These are phyloP conservation scores for Epinotia bilunana DNA, from an alignment of 2,888 invertebrate species.

Conservation along the genomic window DNA sequence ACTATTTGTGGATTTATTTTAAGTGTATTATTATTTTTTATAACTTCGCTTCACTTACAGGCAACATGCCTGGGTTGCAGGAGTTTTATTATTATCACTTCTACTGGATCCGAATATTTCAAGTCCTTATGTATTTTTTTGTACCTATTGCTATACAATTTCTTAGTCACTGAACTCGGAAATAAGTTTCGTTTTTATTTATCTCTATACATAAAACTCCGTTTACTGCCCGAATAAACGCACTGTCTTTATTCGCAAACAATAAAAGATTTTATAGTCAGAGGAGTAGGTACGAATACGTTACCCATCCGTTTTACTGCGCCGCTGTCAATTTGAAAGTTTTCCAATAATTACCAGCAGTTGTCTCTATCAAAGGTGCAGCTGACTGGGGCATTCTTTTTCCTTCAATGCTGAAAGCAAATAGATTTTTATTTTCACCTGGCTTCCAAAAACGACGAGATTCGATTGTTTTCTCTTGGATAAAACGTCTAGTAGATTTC, in stretches of 20 bases:
- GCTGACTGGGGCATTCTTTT: not conserved
- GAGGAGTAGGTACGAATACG: conserved; percentile 21
- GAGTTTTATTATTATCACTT: too few species aligned
- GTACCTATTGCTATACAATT: not conserved
- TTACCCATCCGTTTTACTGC: conserved; percentile 23
- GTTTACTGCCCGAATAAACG: conserved; percentile 24
- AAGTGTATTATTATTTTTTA: too few species aligned
- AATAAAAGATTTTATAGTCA: conserved; percentile 22
- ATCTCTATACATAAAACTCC: conserved; percentile 25
- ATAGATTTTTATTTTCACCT: not conserved
- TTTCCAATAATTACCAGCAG: conserved; percentile 24
- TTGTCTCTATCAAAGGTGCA: conserved; percentile 1
- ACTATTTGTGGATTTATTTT: too few species aligned
- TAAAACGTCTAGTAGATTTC: too few species aligned
- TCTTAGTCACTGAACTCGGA: not conserved
- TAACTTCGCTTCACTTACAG: too few species aligned
- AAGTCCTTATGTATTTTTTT: not conserved
- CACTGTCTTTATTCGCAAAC: conserved; percentile 18
- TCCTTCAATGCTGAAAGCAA: not conserved
- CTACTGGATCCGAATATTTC: not conserved
- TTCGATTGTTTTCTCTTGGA: too few species aligned
- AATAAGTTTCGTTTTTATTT: conserved; percentile 24
- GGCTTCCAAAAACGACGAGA: not conserved
- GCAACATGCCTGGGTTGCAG: too few species aligned
- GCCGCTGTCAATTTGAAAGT: conserved; percentile 25